Base-by-base conservation (phyloP, 2,113 vertebrate genomes). In the Xiphophorus hellerii region DNA sequence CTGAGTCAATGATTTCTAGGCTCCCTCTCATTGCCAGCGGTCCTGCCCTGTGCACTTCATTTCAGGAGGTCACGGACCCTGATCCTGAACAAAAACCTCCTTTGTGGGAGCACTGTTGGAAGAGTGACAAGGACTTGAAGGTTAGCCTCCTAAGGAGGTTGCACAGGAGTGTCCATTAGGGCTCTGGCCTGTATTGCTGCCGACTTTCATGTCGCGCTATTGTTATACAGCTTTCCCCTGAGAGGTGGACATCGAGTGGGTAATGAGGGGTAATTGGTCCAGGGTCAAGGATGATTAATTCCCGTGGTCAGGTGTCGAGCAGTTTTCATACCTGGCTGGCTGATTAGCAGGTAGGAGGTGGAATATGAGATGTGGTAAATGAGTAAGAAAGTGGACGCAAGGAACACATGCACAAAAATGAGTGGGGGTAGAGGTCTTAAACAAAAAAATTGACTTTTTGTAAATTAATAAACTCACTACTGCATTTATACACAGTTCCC, bases 241-340 rank as follows among this genome's bases (percentile, higher is more conserved):
- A 90, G 92, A 92, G 86, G 78, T 30, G 54, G 81, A 82, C 81
- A 64, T 79, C 66, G 88, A 82, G 88, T 73, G 64, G 81, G 82
- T 94, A 95, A 95, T 93, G 92, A 94, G 90, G 86, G 91, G 88
- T 95, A 95, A 95, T 94, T 94, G 93, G 88, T 77, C 84, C 73
- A 58, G 91, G 94, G 94, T 94, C 92, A 95, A 93, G 93, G 92
- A 92, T 94, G 90, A 94, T 95, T 95, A 94, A 95, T 93, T 94
- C 85, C 91, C 90, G 91, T 81, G 92, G 89, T 92, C 87, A 89
- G 89, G 89, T 93, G 92, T 92, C 88, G 88, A 77, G 73, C 83
- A 76, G 78, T 83, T 91, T 86, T 92, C 83, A 90, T 90, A 93
- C 91, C 90, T 92, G 87, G 75, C 77, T 87, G 83, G 77, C 77